Conservation (phyloP, 2,797 vertebrate species). For the Denticeps clupeoides region DNA sequence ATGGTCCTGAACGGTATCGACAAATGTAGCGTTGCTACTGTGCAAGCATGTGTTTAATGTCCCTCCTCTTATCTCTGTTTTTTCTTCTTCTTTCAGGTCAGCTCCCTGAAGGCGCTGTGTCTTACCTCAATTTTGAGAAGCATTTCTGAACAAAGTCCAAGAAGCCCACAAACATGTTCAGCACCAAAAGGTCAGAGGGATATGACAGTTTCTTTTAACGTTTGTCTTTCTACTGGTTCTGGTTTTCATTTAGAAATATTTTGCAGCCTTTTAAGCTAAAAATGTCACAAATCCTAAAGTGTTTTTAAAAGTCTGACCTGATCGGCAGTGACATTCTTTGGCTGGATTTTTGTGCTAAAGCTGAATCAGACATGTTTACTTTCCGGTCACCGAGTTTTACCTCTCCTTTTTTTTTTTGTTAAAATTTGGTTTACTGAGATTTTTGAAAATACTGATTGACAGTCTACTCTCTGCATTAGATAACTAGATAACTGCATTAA, state of each 20-base stretch:
- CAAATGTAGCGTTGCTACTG: too few species aligned
- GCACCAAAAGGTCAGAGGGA: slow-evolving; percentile 65
- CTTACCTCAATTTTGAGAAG: slow-evolving; percentile 31
- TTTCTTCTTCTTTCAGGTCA: slow-evolving; percentile 14
- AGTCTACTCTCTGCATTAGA: too few species aligned
- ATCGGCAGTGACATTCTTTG: slow-evolving; percentile 36
- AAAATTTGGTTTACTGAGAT: too few species aligned
- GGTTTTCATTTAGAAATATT: not conserved
- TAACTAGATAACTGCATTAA: too few species aligned
- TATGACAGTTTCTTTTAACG: slow-evolving; percentile 41
- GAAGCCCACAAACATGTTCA: slow-evolving; percentile 60
- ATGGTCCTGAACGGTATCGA: too few species aligned
- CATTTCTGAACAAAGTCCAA: slow-evolving; percentile 37
- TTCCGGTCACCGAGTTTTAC: slow-evolving; percentile 12
- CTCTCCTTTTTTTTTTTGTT: not conserved
- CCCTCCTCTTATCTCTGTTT: slow-evolving; percentile 27
- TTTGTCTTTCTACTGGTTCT: too few species aligned
- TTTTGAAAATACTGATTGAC: too few species aligned
- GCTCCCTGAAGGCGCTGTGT: slow-evolving; percentile 20
- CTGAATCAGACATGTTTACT: slow-evolving; percentile 10
- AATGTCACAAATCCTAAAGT: slow-evolving; percentile 18
- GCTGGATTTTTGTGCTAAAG: slow-evolving; percentile 10
- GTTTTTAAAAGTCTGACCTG: slow-evolving; percentile 30
- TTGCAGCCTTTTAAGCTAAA: too few species aligned
- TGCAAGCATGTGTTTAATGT: slow-evolving; percentile 29